Base-by-base conservation (phyloP, 2,888 invertebrate species). In the Alloplasta piceator region DNA sequence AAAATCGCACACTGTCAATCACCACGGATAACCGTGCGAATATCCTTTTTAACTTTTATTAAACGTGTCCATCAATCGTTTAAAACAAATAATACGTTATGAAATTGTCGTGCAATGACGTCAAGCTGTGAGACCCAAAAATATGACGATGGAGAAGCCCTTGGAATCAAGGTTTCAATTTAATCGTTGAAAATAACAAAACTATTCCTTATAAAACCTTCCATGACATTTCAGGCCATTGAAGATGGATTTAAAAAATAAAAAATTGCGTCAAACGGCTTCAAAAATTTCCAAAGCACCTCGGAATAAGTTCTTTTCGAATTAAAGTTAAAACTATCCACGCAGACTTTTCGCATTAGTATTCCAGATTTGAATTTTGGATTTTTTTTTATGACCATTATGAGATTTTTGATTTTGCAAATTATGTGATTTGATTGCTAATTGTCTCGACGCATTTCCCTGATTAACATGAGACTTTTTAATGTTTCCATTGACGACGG, bases 41-140 rank as follows among this genome's bases (percentile, higher is more conserved):
- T 72, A 72, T 78, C 67, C 72, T 43, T 52, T n/a, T 6, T 50
- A 52, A 52, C 52, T 14, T 52, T 14, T 16, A 12, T 52, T 6
- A 48, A 48, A 48, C 10, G 10, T 48, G 3, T n/a, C 48, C n/a
- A 12, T 1, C 48, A 5, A 48, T 55, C 52, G 16, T 12, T 55
- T 14, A 6, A 14, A 55, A 55, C 52, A 7, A 26, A n/a, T 55
- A n/a, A 14, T 6, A 55, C 12, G 7, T 16, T 55, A 14, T 7
- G 7, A 26, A 10, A 48, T 48, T 12, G n/a, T 48, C 7, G 48
- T n/a, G 10, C 7, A 48, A 10, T n/a, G 12, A 48, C 26, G 26
- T 26, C 26, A 26, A 2, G 26, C 26, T 1, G 3, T 26, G 26
- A 3, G 26, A 26, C 26, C 26, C 26, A 26, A 26, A 26, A 26